These are phyloP conservation scores for Formica aserva DNA, from an alignment of 2,888 invertebrate species.

Conservation along the genomic window DNA sequence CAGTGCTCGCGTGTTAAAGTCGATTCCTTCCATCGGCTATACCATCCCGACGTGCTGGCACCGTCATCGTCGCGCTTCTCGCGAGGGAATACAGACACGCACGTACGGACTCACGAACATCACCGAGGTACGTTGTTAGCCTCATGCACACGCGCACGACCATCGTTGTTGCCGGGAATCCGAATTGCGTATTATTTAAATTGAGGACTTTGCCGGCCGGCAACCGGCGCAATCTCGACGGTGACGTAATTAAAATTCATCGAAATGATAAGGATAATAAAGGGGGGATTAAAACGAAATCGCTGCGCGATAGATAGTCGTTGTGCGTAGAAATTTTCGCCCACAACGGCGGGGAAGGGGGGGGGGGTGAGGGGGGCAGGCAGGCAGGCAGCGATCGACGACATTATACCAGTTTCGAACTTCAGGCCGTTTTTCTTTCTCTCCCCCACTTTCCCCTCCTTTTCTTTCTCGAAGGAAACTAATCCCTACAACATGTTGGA, in stretches of 20 bases:
- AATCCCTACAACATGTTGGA: not conserved
- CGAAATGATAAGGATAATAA: too few relatives aligned
- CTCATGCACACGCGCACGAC: not conserved
- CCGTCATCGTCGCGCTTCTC: not conserved
- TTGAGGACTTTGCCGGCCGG: constrained; percentile 59
- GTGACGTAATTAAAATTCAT: too few relatives aligned
- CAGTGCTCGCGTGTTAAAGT: not conserved
- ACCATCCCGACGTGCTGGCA: not conserved
- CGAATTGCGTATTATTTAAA: constrained; percentile 73
- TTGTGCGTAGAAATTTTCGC: constrained; percentile 4
- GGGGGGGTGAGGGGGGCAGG: too few relatives aligned
- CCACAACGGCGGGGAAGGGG: not conserved
- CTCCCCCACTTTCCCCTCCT: not conserved
- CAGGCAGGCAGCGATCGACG: not conserved
- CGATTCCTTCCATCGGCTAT: not conserved
- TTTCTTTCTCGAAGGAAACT: not conserved
- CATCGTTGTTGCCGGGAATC: not conserved
- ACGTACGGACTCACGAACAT: constrained; percentile 46
- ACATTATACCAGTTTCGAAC: not conserved
- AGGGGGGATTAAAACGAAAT: too few relatives aligned
- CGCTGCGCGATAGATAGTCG: not conserved
- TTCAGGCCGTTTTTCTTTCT: not conserved
- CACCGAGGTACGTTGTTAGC: constrained; percentile 71
- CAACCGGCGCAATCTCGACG: constrained; percentile 30
- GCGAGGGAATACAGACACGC: not conserved